Conservation (phyloP, 2,797 vertebrate genomes). For the Tenualosa thibaudeaui region DNA sequence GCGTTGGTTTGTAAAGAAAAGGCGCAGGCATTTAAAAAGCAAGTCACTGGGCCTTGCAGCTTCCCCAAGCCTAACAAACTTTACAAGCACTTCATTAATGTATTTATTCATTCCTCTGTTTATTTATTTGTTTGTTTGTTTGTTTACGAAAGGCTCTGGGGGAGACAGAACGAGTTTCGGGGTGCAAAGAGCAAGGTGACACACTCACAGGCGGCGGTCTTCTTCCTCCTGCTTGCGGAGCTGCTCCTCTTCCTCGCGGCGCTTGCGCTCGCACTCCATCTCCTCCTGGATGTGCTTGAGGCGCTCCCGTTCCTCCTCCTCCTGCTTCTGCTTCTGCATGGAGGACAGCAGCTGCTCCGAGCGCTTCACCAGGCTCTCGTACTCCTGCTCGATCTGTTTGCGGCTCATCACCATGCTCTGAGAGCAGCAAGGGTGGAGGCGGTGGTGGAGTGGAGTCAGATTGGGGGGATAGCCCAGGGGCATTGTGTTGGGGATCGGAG, state of each 20-base stretch:
- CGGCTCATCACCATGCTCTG: slow-evolving; percentile 87
- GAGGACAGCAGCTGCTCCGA: slow-evolving; percentile 88
- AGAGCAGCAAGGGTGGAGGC: neutral
- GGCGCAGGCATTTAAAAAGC: neutral
- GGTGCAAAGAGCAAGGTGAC: neutral
- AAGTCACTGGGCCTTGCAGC: neutral
- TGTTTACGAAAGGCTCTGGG: neutral
- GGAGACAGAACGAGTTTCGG: neutral
- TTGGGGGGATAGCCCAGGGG: neutral
- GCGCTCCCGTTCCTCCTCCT: slow-evolving; percentile 91
- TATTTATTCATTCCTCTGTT: neutral
- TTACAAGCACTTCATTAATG: neutral
- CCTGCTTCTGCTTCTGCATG: slow-evolving; percentile 92
- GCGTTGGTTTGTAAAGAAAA: neutral
- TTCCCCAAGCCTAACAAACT: neutral
- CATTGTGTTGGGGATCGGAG: no score
- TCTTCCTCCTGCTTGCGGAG: slow-evolving; percentile 87
- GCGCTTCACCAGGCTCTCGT: slow-evolving; percentile 85
- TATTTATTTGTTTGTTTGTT: neutral
- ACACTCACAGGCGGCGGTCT: slow-evolving; percentile 87
- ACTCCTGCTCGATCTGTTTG: slow-evolving; percentile 88
- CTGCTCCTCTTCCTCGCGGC: slow-evolving; percentile 86
- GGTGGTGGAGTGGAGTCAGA: neutral
- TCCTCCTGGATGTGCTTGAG: slow-evolving; percentile 89
- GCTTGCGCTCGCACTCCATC: slow-evolving; percentile 90